A percentile compares a stretch with the other conserved stretches of the same genome.
Conservation (phyloP, 2,888 invertebrate species). For the Cephonodes hylas region DNA sequence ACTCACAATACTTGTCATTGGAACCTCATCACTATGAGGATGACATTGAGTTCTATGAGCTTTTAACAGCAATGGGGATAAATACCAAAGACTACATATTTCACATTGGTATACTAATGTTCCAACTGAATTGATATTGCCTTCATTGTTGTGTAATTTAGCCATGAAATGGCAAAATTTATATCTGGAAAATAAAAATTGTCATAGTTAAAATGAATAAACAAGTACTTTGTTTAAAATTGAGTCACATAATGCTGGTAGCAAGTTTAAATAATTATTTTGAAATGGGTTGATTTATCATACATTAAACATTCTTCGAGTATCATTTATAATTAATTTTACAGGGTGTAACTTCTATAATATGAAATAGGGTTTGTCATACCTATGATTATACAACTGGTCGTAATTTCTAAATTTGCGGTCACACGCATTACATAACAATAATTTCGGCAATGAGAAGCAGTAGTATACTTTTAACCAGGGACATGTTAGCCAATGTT, state of each 20-base stretch:
- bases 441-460: constrained; percentile 66
- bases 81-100: constrained; percentile 60
- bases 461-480: constrained; percentile 64
- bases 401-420: constrained; percentile 74
- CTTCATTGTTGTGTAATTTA: constrained; percentile 48
- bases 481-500: constrained; percentile 67
- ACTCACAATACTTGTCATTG: constrained; percentile 43
- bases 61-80: constrained; percentile 49
- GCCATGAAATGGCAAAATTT: constrained; percentile 67
- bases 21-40: constrained; percentile 44
- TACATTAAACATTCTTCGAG: too few relatives aligned
- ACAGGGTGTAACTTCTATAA: not conserved
- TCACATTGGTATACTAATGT: constrained; percentile 70
- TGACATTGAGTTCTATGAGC: constrained; percentile 62
- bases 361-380: constrained; percentile 5
- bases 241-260: too few relatives aligned
- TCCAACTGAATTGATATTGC: constrained; percentile 34
- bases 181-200: constrained; percentile 60
- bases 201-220: too few relatives aligned
- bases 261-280: too few relatives aligned
- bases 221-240: too few relatives aligned
- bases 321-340: too few relatives aligned
- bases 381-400: constrained; percentile 75
- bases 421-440: constrained; percentile 73
- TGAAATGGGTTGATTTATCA: too few relatives aligned